These are phyloP conservation scores for Peromyscus polionotus DNA, from an alignment of 2,113 vertebrate species.

Conservation along the genomic window DNA sequence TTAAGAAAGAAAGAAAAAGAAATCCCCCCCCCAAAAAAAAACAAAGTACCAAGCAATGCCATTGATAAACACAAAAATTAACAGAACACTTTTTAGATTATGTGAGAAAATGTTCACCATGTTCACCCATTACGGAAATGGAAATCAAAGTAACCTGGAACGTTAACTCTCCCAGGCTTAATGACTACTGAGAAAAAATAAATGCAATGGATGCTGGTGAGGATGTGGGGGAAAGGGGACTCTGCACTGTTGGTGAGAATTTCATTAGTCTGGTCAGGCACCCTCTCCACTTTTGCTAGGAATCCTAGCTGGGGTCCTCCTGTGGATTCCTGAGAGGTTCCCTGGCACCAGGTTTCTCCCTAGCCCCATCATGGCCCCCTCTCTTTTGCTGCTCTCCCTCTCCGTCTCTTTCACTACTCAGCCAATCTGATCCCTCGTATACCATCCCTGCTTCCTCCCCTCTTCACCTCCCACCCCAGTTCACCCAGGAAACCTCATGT, in stretches of 20 bases:
- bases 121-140: background rate
- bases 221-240: fast-evolving
- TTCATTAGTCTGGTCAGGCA: background rate
- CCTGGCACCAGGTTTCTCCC: too few species aligned
- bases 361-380: too few species aligned
- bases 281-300: too few species aligned
- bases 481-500: too few species aligned
- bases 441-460: too few species aligned
- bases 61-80: background rate
- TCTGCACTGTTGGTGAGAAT: background rate
- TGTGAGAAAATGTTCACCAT: background rate
- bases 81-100: background rate
- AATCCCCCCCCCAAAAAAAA: background rate
- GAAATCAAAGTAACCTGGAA: background rate
- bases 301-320: too few species aligned
- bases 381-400: too few species aligned
- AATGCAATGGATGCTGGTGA: background rate
- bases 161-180: background rate
- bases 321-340: too few species aligned
- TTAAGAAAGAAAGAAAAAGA: background rate
- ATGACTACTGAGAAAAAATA: background rate
- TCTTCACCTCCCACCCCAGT: too few species aligned
- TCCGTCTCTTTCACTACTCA: too few species aligned
- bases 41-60: background rate
- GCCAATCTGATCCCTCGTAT: too few species aligned